Evolutionary conservation across 2,113 vertebrate species (phyloP).

Genomic region (Lipotes vexillifer): DNA sequence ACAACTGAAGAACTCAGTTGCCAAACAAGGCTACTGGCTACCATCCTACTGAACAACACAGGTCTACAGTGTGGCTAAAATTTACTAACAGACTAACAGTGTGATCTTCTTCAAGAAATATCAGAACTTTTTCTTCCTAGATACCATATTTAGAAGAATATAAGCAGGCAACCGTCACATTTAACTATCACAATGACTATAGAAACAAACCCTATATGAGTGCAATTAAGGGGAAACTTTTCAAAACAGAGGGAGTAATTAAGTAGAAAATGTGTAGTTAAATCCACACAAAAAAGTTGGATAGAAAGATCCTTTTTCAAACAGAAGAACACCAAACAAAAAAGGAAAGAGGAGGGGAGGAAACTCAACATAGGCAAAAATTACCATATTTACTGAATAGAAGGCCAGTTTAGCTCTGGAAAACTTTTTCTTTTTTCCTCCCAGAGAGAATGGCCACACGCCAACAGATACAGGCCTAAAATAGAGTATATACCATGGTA

Average conservation of each 20-base stretch:
- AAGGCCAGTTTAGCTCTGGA: conserved; percentile 67
- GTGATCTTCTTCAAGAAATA: conserved; percentile 25
- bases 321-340: conserved; percentile 68
- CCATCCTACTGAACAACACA: not conserved
- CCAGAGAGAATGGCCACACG: conserved; percentile 68
- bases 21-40: no score
- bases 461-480: conserved; percentile 73
- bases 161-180: conserved; percentile 65
- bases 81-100: not conserved
- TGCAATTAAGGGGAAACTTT: conserved; percentile 73
- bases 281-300: conserved; percentile 69
- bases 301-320: conserved; percentile 61
- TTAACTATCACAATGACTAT: conserved; percentile 58
- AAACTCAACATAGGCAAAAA: conserved; percentile 66
- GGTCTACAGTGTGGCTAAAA: not conserved
- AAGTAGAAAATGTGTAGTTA: conserved; percentile 76
- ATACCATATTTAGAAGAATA: conserved; percentile 53
- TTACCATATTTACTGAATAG: conserved; percentile 76
- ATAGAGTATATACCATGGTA: conserved; percentile 72
- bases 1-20: not conserved
- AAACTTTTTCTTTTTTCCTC: conserved; percentile 59
- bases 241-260: conserved; percentile 72
- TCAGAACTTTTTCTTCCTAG: not conserved
- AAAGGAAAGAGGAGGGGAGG: conserved; percentile 67
- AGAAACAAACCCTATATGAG: conserved; percentile 68